A percentile compares a stretch with the other conserved stretches of the same genome.
Conservation (phyloP, 2,113 vertebrate genomes). For the Callionymus lyra region DNA sequence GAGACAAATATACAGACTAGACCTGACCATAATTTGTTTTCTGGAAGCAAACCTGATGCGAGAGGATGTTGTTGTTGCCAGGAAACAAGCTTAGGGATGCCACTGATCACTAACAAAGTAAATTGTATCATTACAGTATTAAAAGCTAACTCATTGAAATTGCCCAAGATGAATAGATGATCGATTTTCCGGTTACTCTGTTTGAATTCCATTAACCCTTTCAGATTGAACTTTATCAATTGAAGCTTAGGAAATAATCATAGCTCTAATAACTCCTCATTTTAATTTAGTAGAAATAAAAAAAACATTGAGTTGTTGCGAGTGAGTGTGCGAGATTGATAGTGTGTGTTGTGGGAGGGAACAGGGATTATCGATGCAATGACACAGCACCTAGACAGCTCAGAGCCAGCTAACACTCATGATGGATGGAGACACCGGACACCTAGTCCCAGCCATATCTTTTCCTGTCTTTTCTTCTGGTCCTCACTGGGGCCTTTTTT, state of each 20-base stretch:
- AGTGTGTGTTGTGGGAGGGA: constrained; percentile 38
- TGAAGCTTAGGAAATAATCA: no score
- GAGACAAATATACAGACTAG: no score
- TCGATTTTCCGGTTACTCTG: neutral
- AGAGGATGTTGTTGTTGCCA: neutral
- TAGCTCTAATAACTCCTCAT: no score
- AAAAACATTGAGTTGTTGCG: neutral
- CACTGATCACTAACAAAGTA: neutral
- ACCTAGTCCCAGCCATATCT: constrained; percentile 29
- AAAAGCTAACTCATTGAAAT: neutral
- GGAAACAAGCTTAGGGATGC: neutral
- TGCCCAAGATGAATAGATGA: neutral
- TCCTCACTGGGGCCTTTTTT: neutral
- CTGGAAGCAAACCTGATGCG: no score
- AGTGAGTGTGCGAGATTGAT: constrained; percentile 39
- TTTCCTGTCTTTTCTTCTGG: constrained; percentile 8
- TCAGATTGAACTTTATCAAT: no score
- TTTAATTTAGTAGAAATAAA: no score
- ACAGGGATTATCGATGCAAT: constrained; percentile 62
- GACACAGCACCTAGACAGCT: constrained; percentile 55
- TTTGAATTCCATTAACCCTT: neutral
- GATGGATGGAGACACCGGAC: constrained; percentile 45
- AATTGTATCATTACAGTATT: no score
- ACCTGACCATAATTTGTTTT: no score
- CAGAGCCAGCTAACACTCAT: constrained; percentile 47